Base-by-base conservation (phyloP, 2,797 vertebrate species). In the Falco rusticolus region DNA sequence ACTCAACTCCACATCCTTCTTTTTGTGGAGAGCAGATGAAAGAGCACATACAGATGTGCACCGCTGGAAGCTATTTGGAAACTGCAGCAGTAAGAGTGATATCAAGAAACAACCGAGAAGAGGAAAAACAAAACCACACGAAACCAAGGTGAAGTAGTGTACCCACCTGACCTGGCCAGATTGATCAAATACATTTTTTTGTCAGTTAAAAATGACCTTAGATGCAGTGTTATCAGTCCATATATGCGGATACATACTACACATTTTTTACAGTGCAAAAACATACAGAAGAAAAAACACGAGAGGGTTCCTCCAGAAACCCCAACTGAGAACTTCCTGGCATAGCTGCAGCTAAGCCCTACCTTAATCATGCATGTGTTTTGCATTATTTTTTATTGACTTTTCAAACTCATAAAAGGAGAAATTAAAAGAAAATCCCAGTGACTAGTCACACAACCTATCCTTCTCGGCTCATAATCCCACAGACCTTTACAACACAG, bases 301-400 rank as follows among this genome's bases (percentile, higher is more conserved):
- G 4, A 77, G 51, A 65, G 13, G 31, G 33, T 21, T 81, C 57
- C 66, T 91, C 33, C 83, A 88, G 78, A 79, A 95, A 90, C 45
- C 65, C 54, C 64, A 87, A 90, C 78, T 51, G 66, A 7, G 20
- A 96, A 91, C 86, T 94, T 96, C 80, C 81, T 11, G 1, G 72
- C 90, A 76, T 37, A 82, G 88, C 80, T 84, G 64, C 81, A 95
- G 78, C 81, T 92, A 94, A 96, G 57, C 51, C 71, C 54, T 71
- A 86, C 75, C 90, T 95, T 93, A 87, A 94, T 83, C 89, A 75
- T 13, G 53, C 95, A 97, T 87, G 84, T 96, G 95, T 65, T 97
- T 69, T 84, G 92, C 47, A 51, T 96, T 96, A 96, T 43, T 95
- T 92, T 91, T 95, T 94, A 96, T 89, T 95, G 90, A 94, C 93